phyloP scores from a whole-genome alignment of 2,113 vertebrate genomes.

The Halichoerus grypus region DNA sequence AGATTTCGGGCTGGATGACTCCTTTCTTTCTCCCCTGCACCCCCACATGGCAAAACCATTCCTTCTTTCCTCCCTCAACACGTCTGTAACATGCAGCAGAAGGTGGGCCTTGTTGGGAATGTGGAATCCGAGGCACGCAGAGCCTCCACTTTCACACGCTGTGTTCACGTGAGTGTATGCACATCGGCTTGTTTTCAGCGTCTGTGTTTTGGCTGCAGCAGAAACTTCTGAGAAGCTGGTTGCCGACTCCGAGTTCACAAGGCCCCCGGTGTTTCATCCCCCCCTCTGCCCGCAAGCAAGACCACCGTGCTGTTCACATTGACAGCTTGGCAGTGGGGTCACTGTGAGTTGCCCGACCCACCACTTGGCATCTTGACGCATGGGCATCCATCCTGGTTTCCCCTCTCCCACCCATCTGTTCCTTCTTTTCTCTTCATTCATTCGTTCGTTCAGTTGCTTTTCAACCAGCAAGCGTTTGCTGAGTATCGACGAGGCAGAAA shows the following conservation, averaged over 20 bases:
- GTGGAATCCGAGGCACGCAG: background rate
- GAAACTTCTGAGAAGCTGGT: conserved; percentile 20
- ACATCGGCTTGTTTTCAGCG: background rate
- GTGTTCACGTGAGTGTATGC: background rate
- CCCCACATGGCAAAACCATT: background rate
- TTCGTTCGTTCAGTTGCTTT: conserved; percentile 48
- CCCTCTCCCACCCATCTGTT: conserved; percentile 64
- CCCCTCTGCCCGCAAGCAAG: conserved; percentile 1
- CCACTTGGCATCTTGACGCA: conserved; percentile 58
- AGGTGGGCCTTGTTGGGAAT: background rate
- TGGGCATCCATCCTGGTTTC: conserved; percentile 58
- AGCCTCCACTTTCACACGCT: background rate
- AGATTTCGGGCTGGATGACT: background rate
- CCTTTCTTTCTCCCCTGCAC: background rate
- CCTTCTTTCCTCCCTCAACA: background rate
- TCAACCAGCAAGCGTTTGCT: conserved; percentile 40
- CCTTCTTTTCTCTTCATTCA: conserved; percentile 42
- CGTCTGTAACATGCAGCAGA: background rate
- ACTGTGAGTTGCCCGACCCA: conserved; percentile 65
- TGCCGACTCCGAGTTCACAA: background rate
- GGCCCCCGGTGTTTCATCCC: background rate
- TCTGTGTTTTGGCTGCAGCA: background rate
- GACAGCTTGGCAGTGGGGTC: conserved; percentile 73
- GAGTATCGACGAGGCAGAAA: background rate
- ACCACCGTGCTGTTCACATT: background rate